phyloP scores from a whole-genome alignment of 1,140 invertebrate species.

The Drosophila azteca region DNA sequence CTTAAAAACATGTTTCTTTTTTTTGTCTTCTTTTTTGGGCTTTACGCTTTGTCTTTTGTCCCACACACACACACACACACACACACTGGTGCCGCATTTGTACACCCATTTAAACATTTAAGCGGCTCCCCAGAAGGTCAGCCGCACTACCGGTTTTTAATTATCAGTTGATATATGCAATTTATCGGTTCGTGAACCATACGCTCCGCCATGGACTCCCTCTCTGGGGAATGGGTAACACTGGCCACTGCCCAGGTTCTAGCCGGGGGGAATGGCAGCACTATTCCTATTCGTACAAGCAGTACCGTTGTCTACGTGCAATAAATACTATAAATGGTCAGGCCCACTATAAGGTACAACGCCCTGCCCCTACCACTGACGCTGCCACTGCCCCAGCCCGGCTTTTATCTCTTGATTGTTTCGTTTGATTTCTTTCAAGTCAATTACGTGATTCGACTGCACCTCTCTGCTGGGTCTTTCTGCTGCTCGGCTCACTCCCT shows the following conservation, averaged over 20 bases:
- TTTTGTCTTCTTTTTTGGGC: conserved; percentile 47
- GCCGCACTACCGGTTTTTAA: conserved; percentile 50
- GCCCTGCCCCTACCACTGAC: neutral
- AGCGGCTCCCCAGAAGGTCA: conserved; percentile 59
- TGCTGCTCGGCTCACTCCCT: too few relatives aligned
- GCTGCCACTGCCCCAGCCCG: neutral
- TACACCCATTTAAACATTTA: conserved; percentile 53
- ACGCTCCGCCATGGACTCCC: neutral
- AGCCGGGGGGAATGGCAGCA: too few relatives aligned
- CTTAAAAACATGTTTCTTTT: conserved; percentile 73
- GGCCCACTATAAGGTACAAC: neutral
- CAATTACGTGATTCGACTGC: conserved; percentile 53
- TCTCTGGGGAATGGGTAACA: neutral
- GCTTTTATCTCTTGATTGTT: neutral
- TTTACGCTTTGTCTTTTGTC: conserved; percentile 47
- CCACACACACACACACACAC: neutral
- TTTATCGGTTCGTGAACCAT: conserved; percentile 16
- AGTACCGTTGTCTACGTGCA: conserved; percentile 3
- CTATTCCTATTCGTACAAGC: neutral
- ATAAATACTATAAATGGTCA: neutral
- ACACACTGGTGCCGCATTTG: neutral
- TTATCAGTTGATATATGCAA: conserved; percentile 16
- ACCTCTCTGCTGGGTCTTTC: neutral
- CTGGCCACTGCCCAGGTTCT: too few relatives aligned
- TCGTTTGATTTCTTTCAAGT: conserved; percentile 8